phyloP scores from a whole-genome alignment of 2,113 vertebrate genomes.

The Taurulus bubalis region DNA sequence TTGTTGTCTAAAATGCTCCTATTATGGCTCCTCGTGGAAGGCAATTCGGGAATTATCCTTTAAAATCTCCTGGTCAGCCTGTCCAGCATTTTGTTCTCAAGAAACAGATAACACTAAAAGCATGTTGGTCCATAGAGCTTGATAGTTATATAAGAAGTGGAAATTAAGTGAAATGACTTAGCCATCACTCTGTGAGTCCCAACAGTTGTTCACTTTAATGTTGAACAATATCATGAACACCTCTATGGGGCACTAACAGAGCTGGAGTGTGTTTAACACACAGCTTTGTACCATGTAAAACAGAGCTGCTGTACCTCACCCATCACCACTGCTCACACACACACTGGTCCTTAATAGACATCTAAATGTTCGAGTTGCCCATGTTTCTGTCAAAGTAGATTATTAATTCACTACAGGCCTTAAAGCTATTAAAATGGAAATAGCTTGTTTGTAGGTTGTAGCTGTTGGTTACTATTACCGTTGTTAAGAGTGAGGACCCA shows the following conservation, averaged over 20 bases:
- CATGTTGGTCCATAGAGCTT: background rate
- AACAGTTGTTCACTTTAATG: background rate
- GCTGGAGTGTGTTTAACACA: background rate
- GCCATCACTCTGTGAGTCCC: background rate
- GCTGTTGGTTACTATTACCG: constrained; percentile 11
- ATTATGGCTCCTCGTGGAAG: background rate
- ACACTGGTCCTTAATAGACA: background rate
- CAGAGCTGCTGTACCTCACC: background rate
- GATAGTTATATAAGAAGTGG: background rate
- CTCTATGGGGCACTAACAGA: background rate
- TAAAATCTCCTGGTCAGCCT: background rate
- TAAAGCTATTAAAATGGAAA: constrained; percentile 14
- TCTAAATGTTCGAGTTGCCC: background rate
- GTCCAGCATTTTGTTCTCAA: background rate
- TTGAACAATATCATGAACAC: background rate
- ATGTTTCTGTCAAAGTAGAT: background rate
- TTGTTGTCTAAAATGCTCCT: background rate
- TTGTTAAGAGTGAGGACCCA: constrained; percentile 31
- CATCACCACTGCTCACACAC: background rate
- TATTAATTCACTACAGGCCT: background rate
- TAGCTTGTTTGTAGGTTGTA: constrained; percentile 4
- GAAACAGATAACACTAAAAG: background rate
- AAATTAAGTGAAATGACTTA: background rate
- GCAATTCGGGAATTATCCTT: background rate
- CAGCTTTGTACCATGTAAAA: background rate